Evolutionary conservation across 2,888 invertebrate genomes (phyloP), one percentile per base, ranked within the genome.

Genomic region (Spatulosminthurus flaviceps): DNA sequence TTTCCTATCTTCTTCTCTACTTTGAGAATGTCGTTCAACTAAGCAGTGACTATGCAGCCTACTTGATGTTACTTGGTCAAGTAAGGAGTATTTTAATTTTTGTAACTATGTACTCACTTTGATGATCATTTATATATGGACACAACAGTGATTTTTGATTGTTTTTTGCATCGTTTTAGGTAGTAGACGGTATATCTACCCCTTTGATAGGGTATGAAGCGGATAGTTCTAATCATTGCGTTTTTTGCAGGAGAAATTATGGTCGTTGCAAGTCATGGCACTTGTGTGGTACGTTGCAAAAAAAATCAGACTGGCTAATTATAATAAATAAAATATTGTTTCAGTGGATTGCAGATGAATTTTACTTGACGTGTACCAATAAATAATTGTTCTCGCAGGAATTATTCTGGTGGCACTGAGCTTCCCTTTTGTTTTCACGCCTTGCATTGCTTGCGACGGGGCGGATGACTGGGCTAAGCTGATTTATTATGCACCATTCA

Each of bases 181-280:
- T 96, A 28, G 93, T 94, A 34, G 96, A 97, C 89, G 95, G 93
- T 24, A 71, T 96, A 78, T 91, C 93, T 22, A 96, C 96, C 26
- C 95, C 96, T 0, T 92, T 97, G 86, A 93, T 97, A 81, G 97
- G 97, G 4, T 89, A 93, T 81, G 90, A 95, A 87, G 94, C 95
- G 1, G 97, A 96, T 87, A 91, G 91, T 86, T 91, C 91, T 61
- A 91, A 92, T 83, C 90, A 91, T 86, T 90, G 90, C 84, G 89
- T 92, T 86, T 89, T 92, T 84, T 92, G 91, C 82, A 90, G 90
- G 85, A 81, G 78, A 72, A 80, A 70, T 16, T 94, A 95, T 89
- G 95, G 96, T 0, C 91, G 91, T 86, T 89, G 95, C 86, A 96
- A 96, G 89, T 90, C 93, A 0, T 96, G 96, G 96, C 96, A 97